Evolutionary conservation across 2,888 invertebrate species (phyloP).

Genomic region (Heteromurus nitidus): DNA sequence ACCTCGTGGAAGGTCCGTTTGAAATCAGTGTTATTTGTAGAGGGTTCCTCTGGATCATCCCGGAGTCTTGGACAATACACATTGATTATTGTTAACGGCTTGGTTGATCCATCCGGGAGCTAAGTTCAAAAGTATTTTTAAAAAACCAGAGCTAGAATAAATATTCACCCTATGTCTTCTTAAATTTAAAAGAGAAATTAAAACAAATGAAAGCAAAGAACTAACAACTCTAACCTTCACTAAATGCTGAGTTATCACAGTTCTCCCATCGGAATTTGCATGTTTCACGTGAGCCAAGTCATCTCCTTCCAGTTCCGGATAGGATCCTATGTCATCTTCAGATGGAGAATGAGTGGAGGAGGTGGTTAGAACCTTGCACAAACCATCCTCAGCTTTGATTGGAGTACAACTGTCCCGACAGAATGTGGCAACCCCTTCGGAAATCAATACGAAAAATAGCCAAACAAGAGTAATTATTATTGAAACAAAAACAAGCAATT

Average conservation of each 20-base stretch:
- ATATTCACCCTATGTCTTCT: too few relatives aligned
- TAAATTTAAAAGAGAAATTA: too few relatives aligned
- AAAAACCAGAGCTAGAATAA: too few relatives aligned
- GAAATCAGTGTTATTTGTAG: slow-evolving; percentile 57
- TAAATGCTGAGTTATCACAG: slow-evolving; percentile 63
- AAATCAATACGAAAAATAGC: not conserved
- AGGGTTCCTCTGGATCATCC: slow-evolving; percentile 51
- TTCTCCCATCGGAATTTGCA: slow-evolving; percentile 66
- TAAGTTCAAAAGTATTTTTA: too few relatives aligned
- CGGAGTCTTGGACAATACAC: slow-evolving; percentile 69
- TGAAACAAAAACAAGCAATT: too few relatives aligned
- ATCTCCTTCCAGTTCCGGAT: slow-evolving; percentile 11
- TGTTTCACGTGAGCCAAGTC: slow-evolving; percentile 41
- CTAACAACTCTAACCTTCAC: too few relatives aligned
- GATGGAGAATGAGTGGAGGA: not conserved
- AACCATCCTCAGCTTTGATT: slow-evolving; percentile 60
- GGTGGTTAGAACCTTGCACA: not conserved
- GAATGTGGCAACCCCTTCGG: slow-evolving; percentile 66
- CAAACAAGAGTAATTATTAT: too few relatives aligned
- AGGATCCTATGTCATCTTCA: slow-evolving; percentile 45
- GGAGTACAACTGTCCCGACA: slow-evolving; percentile 55
- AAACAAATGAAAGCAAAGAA: not conserved
- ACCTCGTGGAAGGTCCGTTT: slow-evolving; percentile 63
- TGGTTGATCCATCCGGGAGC: slow-evolving; percentile 54
- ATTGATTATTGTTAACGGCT: slow-evolving; percentile 63